phyloP scores from a whole-genome alignment of 2,797 vertebrate genomes.

The Lepidocolaptes lacrymiger region DNA sequence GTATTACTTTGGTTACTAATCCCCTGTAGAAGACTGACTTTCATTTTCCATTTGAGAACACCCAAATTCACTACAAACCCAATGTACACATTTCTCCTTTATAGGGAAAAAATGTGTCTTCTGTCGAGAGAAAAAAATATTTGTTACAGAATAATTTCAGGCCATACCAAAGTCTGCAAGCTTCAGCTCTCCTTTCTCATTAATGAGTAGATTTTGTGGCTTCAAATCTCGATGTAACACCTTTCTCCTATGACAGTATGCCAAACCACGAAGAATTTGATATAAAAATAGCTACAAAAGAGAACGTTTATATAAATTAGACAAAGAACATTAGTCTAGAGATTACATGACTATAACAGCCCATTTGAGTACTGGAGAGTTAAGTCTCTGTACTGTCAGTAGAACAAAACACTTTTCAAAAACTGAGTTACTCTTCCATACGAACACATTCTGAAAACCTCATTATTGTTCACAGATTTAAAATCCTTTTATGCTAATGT shows the following conservation, averaged over 20 bases:
- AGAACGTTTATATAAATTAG: conserved; percentile 55
- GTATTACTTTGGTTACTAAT: neutral
- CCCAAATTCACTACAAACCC: neutral
- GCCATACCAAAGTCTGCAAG: conserved; percentile 85
- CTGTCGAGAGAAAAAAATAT: neutral
- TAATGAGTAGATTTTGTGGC: conserved; percentile 86
- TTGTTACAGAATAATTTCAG: neutral
- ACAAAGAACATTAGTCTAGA: neutral
- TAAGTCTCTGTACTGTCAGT: neutral
- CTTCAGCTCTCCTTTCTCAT: conserved; percentile 86
- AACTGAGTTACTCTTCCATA: neutral
- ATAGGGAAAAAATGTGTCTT: neutral
- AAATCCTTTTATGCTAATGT: neutral
- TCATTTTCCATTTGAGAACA: neutral
- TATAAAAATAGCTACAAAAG: conserved; percentile 84
- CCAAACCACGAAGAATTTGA: conserved; percentile 86
- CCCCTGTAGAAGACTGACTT: neutral
- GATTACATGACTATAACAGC: neutral
- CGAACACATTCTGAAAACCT: neutral
- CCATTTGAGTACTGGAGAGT: neutral
- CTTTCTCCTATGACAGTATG: conserved; percentile 86
- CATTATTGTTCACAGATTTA: neutral
- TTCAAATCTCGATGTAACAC: conserved; percentile 86
- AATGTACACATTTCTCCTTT: neutral
- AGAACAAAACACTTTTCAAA: neutral